phyloP scores from a whole-genome alignment of 2,888 invertebrate species.

The Colletes collaris region DNA sequence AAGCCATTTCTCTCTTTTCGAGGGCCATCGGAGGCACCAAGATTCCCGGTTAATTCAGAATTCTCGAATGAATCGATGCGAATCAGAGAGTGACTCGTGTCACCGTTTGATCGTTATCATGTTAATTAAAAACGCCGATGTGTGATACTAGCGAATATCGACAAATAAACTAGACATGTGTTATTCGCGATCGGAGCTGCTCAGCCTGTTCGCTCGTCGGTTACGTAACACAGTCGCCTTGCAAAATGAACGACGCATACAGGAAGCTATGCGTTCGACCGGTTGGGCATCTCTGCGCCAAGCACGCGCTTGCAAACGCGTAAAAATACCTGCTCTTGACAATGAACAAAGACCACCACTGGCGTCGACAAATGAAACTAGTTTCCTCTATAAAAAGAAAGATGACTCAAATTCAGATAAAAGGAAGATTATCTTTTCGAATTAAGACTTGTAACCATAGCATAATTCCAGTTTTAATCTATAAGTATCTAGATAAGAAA shows the following conservation, averaged over 20 bases:
- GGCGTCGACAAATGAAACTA: background rate
- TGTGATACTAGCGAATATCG: background rate
- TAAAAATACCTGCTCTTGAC: conserved; percentile 61
- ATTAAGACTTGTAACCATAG: too few relatives aligned
- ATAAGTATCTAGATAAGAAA: too few relatives aligned
- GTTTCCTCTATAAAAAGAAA: background rate
- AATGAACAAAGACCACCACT: conserved; percentile 27
- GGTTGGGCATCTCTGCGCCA: conserved; percentile 35
- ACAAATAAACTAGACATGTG: conserved; percentile 7
- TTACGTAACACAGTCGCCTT: conserved; percentile 39
- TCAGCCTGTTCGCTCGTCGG: background rate
- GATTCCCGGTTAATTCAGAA: too few relatives aligned
- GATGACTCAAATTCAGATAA: too few relatives aligned
- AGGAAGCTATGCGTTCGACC: conserved; percentile 26
- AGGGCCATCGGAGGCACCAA: too few relatives aligned
- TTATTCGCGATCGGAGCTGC: conserved; percentile 3
- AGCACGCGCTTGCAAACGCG: conserved; percentile 36
- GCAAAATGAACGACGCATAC: conserved; percentile 36
- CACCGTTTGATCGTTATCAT: too few relatives aligned
- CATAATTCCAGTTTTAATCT: too few relatives aligned
- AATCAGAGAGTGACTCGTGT: too few relatives aligned
- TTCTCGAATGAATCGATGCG: too few relatives aligned
- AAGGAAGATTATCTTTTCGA: too few relatives aligned
- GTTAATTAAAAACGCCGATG: conserved; percentile 2
- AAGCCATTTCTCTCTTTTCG: too few relatives aligned